These are phyloP conservation scores for Drosophila littoralis DNA, from an alignment of 1,140 invertebrate species.

Conservation along the genomic window DNA sequence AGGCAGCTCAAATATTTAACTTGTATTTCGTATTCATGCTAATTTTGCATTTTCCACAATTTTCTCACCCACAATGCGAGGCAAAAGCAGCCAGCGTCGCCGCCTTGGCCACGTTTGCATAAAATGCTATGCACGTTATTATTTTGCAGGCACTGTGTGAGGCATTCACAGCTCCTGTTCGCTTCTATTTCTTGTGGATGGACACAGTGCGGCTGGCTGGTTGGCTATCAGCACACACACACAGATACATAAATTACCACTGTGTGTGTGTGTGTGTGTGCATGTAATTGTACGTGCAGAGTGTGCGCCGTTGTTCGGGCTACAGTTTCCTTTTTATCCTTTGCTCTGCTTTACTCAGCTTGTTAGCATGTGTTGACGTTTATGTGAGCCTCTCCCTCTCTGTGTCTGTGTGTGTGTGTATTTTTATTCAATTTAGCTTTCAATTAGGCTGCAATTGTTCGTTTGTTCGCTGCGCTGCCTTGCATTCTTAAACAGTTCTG, in stretches of 20 bases:
- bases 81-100: no score
- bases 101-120: constrained; percentile 29
- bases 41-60: constrained; percentile 83
- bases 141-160: constrained; percentile 38
- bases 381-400: constrained; percentile 16
- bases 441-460: constrained; percentile 83
- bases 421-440: constrained; percentile 83
- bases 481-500: constrained; percentile 73
- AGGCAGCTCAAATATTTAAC: constrained; percentile 80
- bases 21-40: constrained; percentile 83
- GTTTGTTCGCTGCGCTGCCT: constrained; percentile 60
- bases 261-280: constrained; percentile 32
- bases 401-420: constrained; percentile 45
- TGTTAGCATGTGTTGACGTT: constrained; percentile 70
- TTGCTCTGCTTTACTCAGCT: constrained; percentile 44
- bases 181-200: constrained; percentile 43
- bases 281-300: constrained; percentile 75
- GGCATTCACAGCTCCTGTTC: constrained; percentile 21
- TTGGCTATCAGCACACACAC: constrained; percentile 47
- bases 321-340: constrained; percentile 66
- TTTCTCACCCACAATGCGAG: constrained; percentile 52
- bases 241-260: constrained; percentile 34
- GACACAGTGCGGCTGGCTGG: constrained; percentile 23
- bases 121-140: constrained; percentile 42
- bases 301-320: constrained; percentile 71